These are phyloP conservation scores for Varroa destructor DNA, from an alignment of 1,140 invertebrate species.

Conservation along the genomic window DNA sequence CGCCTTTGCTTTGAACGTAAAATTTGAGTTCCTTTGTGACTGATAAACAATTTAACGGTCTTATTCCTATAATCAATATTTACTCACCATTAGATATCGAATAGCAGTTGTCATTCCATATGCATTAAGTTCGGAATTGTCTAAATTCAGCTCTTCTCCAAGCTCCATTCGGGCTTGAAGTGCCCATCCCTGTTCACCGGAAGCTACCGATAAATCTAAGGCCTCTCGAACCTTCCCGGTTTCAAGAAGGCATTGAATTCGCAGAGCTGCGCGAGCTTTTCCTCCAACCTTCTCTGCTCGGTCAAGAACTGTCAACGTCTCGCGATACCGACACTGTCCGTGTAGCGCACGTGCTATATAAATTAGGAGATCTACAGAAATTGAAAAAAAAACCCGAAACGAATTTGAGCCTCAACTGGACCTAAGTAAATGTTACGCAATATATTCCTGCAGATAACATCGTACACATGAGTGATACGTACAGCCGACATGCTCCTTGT, in stretches of 20 bases:
- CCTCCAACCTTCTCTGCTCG: background rate
- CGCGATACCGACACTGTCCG: background rate
- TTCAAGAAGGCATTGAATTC: background rate
- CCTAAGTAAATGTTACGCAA: no score
- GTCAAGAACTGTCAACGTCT: background rate
- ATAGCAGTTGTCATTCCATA: constrained; percentile 9
- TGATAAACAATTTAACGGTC: no score
- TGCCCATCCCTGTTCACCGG: background rate
- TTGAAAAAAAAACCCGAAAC: no score
- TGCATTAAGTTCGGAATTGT: background rate
- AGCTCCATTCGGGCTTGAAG: constrained; percentile 8
- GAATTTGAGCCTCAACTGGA: no score
- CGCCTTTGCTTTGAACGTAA: no score
- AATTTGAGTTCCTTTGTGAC: no score
- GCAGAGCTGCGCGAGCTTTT: background rate
- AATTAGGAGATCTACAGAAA: background rate
- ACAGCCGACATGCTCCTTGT: no score
- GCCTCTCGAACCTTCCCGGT: background rate
- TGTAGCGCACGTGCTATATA: background rate
- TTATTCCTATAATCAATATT: background rate
- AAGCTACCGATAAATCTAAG: background rate
- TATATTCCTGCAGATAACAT: no score
- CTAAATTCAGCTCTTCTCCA: background rate
- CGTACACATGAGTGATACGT: no score
- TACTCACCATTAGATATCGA: constrained; percentile 10